Base-by-base conservation (phyloP, 2,888 invertebrate genomes). In the Dicyrtomina minuta region DNA sequence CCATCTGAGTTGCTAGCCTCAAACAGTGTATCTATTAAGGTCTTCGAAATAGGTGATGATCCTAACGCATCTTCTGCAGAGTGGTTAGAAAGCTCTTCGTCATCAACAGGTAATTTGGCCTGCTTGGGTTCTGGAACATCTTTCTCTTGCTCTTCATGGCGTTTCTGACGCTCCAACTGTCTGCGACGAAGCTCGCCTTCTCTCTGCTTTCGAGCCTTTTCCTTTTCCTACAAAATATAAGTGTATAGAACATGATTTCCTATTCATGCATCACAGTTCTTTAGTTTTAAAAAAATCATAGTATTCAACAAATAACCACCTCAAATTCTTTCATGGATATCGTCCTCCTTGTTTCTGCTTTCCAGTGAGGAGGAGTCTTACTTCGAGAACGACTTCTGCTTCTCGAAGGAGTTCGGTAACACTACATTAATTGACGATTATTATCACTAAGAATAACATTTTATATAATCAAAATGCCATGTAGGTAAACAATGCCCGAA, bases 311-410 rank as follows among this genome's bases (percentile, higher is more conserved):
- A n/a, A n/a, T 62, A n/a, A 66, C 5, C 24, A 87, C 88, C 85
- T 92, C 90, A 79, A 90, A 88, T 79, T 93, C 91, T 0, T 90
- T 88, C 1, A 92, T 84, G 81, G 92, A 91, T 74, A 94, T 91
- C 60, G 91, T 91, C 64, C 92, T 86, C 24, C 90, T 87, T 81
- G 93, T 91, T 71, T 93, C 94, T 79, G 92, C 90, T 51, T 91
- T 88, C 96, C 96, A 96, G 83, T 96, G 96, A 8, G 95, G 92
- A 12, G 96, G 96, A 0, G 96, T 96, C 33, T 87, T 88, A 79
- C 95, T 95, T 66, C 93, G 87, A 0, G 92, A 92, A 0, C 94
- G 88, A 70, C 92, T 92, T 0, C 94, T 88, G 70, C 92, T 92
- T 61, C 71, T 46, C 4, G 75, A 77, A 5, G 70, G 65, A 15